phyloP scores from a whole-genome alignment of 2,113 vertebrate species.

The Psilopogon haemacephalus region DNA sequence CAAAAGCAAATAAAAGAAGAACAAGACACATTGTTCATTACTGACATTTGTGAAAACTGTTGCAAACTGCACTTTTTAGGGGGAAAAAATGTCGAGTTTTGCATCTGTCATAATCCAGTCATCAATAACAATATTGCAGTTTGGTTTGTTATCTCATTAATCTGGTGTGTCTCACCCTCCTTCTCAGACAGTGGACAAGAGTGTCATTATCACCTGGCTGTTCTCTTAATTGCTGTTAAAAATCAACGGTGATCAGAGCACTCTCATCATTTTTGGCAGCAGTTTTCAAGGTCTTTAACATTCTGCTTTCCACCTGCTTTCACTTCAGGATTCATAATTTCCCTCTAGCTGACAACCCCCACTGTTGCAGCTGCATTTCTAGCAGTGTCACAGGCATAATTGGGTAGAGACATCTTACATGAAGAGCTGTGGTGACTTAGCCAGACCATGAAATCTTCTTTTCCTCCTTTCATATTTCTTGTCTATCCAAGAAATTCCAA shows the following conservation, averaged over 20 bases:
- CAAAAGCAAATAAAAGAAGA: background rate
- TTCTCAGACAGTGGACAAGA: background rate
- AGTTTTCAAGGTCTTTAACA: background rate
- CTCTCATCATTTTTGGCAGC: background rate
- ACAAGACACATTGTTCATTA: background rate
- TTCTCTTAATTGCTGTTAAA: constrained; percentile 3
- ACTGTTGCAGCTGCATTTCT: constrained; percentile 1
- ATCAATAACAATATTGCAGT: background rate
- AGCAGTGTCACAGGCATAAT: accelerated
- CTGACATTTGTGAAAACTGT: background rate
- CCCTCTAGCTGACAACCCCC: background rate
- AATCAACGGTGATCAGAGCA: background rate
- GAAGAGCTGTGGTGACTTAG: background rate
- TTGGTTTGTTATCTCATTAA: background rate
- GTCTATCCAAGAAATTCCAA: background rate
- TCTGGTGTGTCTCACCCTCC: background rate
- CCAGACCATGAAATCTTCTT: background rate
- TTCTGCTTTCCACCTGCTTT: background rate
- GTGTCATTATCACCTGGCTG: background rate
- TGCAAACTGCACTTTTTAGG: background rate
- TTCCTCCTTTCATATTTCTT: background rate
- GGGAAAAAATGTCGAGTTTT: background rate
- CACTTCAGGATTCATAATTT: constrained; percentile 9
- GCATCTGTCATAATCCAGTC: background rate
- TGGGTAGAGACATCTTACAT: background rate